These are phyloP conservation scores for Empidonax alnorum DNA, from an alignment of 2,113 vertebrate species.

Conservation along the genomic window DNA sequence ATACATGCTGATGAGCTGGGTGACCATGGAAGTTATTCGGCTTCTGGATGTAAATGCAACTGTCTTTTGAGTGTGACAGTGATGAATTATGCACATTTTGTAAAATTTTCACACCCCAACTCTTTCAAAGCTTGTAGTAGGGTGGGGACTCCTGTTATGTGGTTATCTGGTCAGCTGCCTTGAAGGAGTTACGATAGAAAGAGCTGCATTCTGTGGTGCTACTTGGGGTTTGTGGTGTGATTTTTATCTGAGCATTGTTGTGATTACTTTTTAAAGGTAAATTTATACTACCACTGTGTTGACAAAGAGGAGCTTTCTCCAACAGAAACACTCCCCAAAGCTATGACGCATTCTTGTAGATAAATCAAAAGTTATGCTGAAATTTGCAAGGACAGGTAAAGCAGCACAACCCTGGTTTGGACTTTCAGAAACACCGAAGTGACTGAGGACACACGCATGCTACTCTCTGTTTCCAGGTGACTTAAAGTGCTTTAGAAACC, in stretches of 20 bases:
- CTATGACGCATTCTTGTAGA: background rate
- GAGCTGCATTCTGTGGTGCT: background rate
- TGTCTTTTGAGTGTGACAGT: background rate
- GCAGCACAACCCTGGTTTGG: background rate
- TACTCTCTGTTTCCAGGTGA: background rate
- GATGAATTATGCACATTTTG: background rate
- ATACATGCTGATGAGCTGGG: background rate
- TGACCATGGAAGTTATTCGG: background rate
- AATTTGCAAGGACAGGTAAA: background rate
- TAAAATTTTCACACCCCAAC: background rate
- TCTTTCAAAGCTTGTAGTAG: background rate
- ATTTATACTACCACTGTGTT: background rate
- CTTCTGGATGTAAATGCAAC: background rate
- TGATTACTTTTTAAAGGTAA: conserved; percentile 45
- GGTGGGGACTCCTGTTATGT: background rate
- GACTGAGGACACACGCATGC: background rate
- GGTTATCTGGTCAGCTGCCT: conserved; percentile 56
- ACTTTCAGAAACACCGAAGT: background rate
- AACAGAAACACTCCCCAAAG: background rate
- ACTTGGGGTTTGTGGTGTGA: conserved; percentile 42
- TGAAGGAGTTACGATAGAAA: background rate
- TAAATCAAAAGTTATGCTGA: background rate
- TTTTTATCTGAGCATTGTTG: background rate
- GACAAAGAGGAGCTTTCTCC: background rate
- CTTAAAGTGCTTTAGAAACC: background rate